Conservation (phyloP, 2,113 vertebrate species). For the Chionomys nivalis region DNA sequence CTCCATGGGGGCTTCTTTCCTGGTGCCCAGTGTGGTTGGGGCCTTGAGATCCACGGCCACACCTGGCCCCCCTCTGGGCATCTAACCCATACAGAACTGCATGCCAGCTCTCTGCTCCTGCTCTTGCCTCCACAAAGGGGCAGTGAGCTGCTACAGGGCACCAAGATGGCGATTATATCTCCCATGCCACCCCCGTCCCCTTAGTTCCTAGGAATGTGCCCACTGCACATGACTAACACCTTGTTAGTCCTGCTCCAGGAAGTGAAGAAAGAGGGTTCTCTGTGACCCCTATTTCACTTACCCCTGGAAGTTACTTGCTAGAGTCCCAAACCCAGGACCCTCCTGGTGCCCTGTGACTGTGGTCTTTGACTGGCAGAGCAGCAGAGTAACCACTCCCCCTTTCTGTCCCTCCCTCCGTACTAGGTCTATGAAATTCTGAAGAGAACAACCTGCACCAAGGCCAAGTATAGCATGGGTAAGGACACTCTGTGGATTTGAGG, state of each 20-base stretch:
- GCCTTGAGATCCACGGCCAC: neutral
- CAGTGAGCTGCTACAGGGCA: rapidly evolving
- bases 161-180: rapidly evolving
- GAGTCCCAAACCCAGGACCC: no score
- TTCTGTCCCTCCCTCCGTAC: conserved; percentile 41
- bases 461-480: conserved; percentile 96
- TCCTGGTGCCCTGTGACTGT: neutral
- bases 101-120: neutral
- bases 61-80: neutral
- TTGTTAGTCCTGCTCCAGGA: neutral
- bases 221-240: rapidly evolving
- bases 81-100: neutral
- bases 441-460: conserved; percentile 92
- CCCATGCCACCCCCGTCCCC: neutral
- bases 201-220: no score
- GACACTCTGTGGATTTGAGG: conserved; percentile 64
- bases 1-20: neutral
- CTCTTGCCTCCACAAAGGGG: neutral
- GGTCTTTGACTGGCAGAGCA: neutral
- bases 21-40: no score
- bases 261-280: neutral
- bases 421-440: conserved; percentile 97
- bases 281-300: rapidly evolving
- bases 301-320: rapidly evolving
- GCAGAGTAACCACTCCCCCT: neutral